A percentile compares a stretch with the other conserved stretches of the same genome.
Evolutionary conservation across 1,140 invertebrate species (phyloP).

Genomic region (Drosophila ogumai): DNA sequence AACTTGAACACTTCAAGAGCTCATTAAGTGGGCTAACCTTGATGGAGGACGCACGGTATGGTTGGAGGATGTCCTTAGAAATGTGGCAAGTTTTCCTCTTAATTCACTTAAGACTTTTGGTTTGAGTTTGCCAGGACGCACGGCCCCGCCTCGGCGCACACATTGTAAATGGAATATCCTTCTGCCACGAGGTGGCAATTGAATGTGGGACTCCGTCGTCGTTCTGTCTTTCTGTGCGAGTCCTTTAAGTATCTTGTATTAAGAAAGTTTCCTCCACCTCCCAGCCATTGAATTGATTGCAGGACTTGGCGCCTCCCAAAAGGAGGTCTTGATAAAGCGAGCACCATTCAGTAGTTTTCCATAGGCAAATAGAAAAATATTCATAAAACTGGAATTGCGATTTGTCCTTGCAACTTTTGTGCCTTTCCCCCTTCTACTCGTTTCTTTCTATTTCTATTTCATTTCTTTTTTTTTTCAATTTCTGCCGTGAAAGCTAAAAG

Average conservation of each 20-base stretch:
- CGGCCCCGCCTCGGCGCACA: slow-evolving; percentile 23
- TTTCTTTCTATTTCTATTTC: background rate
- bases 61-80: slow-evolving; percentile 57
- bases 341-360: slow-evolving; percentile 70
- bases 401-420: slow-evolving; percentile 66
- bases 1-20: slow-evolving; percentile 63
- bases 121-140: slow-evolving; percentile 51
- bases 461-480: slow-evolving; percentile 55
- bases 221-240: slow-evolving; percentile 16
- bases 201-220: slow-evolving; percentile 38
- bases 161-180: slow-evolving; percentile 61
- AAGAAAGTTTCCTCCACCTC: slow-evolving; percentile 65
- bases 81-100: slow-evolving; percentile 77
- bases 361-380: slow-evolving; percentile 81
- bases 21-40: slow-evolving; percentile 76
- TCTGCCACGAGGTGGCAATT: slow-evolving; percentile 45
- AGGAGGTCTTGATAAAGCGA: slow-evolving; percentile 37
- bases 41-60: slow-evolving; percentile 24
- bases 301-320: slow-evolving; percentile 22
- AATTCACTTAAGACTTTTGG: slow-evolving; percentile 81
- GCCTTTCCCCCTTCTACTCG: background rate
- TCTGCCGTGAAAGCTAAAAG: slow-evolving; percentile 32
- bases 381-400: slow-evolving; percentile 78
- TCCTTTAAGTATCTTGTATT: slow-evolving; percentile 78
- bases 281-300: slow-evolving; percentile 68